phyloP scores from a whole-genome alignment of 2,888 invertebrate species.

The Tenodera sinensis region DNA sequence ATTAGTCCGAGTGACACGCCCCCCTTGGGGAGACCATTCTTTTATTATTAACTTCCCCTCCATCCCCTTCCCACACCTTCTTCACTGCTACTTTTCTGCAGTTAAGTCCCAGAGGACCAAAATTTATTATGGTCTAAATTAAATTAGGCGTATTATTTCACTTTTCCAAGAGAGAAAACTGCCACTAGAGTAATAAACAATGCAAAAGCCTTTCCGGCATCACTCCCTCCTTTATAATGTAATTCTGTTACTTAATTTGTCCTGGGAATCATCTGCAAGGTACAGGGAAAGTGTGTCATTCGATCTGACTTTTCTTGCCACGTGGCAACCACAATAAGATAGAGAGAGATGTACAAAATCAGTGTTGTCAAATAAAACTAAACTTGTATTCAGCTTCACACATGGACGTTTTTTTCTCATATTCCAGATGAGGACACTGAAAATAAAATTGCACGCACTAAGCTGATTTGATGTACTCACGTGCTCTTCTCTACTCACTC shows the following conservation, averaged over 20 bases:
- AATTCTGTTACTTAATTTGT: neutral
- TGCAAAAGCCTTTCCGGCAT: slow-evolving; percentile 3
- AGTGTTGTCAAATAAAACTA: too few species aligned
- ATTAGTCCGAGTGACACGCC: slow-evolving; percentile 31
- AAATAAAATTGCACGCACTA: too few species aligned
- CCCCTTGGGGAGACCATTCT: slow-evolving; percentile 29
- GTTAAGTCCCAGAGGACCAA: slow-evolving; percentile 28
- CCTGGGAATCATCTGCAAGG: neutral
- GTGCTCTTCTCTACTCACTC: too few species aligned
- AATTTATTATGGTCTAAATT: slow-evolving; percentile 30
- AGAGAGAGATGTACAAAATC: too few species aligned
- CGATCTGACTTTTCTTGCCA: neutral
- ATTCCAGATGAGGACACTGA: too few species aligned
- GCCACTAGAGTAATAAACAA: slow-evolving; percentile 25
- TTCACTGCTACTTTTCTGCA: slow-evolving; percentile 5
- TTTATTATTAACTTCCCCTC: slow-evolving; percentile 26
- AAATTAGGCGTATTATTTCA: slow-evolving; percentile 33
- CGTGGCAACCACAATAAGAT: too few species aligned
- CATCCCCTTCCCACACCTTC: neutral
- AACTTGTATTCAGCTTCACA: too few species aligned
- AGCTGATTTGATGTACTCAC: too few species aligned
- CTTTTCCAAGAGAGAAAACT: slow-evolving; percentile 22
- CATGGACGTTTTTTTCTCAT: too few species aligned
- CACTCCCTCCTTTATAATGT: neutral
- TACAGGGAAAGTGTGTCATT: neutral